Conservation (phyloP, 2,797 vertebrate species). For the Clarias pachynema region DNA sequence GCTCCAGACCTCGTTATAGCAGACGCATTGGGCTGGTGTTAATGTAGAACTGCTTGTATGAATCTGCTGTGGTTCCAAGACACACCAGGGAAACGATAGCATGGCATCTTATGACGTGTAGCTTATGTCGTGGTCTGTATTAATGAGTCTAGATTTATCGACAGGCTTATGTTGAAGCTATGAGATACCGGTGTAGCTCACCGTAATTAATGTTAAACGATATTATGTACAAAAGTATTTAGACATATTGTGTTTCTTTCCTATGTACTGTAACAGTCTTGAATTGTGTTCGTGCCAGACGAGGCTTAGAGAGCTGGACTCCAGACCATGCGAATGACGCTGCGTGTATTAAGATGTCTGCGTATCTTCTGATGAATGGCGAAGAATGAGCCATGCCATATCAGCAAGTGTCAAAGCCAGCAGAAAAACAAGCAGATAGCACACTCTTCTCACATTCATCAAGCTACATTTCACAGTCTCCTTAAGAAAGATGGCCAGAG, state of each 20-base stretch:
- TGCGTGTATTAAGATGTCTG: slow-evolving; percentile 52
- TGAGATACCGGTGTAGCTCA: background rate
- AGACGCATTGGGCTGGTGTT: slow-evolving; percentile 80
- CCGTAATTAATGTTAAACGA: background rate
- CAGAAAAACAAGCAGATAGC: slow-evolving; percentile 53
- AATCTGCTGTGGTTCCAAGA: slow-evolving; percentile 77
- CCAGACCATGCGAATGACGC: slow-evolving; percentile 41
- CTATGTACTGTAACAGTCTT: slow-evolving; percentile 19
- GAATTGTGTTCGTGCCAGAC: slow-evolving; percentile 25
- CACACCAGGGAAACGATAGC: slow-evolving; percentile 58
- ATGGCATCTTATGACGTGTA: slow-evolving; percentile 24
- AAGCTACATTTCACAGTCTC: slow-evolving; percentile 51
- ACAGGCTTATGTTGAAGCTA: background rate
- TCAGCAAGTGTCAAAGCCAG: slow-evolving; percentile 51
- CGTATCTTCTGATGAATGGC: slow-evolving; percentile 45
- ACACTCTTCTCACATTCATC: slow-evolving; percentile 56
- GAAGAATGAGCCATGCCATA: slow-evolving; percentile 48
- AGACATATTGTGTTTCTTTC: background rate
- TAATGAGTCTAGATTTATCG: slow-evolving; percentile 3
- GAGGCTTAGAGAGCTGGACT: slow-evolving; percentile 38
- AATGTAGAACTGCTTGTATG: slow-evolving; percentile 73
- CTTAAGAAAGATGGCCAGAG: slow-evolving; percentile 51
- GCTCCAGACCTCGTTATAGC: slow-evolving; percentile 81
- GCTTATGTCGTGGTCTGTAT: slow-evolving; percentile 7
- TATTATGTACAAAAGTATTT: background rate